phyloP scores from a whole-genome alignment of 30 jellyfish, hydroid and myxozoan species.

The Aurelia aurita region DNA sequence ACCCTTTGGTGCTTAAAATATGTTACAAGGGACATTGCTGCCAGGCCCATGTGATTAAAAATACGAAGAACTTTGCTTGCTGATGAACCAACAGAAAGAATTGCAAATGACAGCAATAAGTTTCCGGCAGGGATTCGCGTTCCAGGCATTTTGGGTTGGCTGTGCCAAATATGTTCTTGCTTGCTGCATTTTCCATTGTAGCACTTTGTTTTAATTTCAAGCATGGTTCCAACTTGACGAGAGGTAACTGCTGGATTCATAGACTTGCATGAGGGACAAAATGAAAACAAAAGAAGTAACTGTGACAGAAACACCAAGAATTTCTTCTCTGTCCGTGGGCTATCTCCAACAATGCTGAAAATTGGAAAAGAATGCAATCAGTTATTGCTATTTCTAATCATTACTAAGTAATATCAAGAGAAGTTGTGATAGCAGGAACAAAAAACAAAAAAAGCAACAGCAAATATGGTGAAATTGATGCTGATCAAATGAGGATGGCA shows the following conservation, averaged over 20 bases:
- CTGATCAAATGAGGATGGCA: no score
- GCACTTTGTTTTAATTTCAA: constrained; percentile 37
- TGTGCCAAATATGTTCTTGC: constrained; percentile 9
- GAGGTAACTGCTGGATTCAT: neutral
- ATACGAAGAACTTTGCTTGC: constrained; percentile 21
- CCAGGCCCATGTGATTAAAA: constrained; percentile 23
- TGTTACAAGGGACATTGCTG: constrained; percentile 24
- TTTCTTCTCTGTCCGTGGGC: constrained; percentile 21
- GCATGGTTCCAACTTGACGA: constrained; percentile 29
- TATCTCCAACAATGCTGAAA: constrained; percentile 18
- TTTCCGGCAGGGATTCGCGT: constrained; percentile 30
- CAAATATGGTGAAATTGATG: no score
- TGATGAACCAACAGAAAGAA: constrained; percentile 39
- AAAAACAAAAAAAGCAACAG: no score
- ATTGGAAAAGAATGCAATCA: neutral
- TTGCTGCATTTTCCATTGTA: constrained; percentile 10
- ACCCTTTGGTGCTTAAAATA: constrained; percentile 30
- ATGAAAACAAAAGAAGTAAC: constrained; percentile 11
- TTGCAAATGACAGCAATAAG: constrained; percentile 21
- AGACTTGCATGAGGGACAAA: constrained; percentile 17
- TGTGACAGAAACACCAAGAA: constrained; percentile 25
- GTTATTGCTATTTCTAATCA: no score
- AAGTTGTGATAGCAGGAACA: no score
- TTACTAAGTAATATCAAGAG: no score
- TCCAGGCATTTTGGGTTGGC: constrained; percentile 37